phyloP scores from a whole-genome alignment of 2,888 invertebrate species.

The Melieria omissa region DNA sequence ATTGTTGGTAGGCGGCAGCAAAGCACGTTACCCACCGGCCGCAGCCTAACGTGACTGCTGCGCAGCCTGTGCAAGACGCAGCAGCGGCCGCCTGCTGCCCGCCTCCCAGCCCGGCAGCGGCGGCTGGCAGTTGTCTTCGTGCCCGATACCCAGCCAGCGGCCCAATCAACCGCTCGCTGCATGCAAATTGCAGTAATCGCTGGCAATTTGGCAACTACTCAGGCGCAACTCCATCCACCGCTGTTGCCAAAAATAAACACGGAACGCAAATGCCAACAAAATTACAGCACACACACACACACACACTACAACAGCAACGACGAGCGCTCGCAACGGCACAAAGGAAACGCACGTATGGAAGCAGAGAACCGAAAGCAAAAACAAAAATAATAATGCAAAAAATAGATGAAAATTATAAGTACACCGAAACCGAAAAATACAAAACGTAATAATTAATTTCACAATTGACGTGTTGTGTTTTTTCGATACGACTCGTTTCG shows the following conservation, averaged over 20 bases:
- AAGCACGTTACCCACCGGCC: constrained; percentile 27
- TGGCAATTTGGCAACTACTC: constrained; percentile 29
- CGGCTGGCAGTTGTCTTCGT: not conserved
- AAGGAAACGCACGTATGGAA: constrained; percentile 25
- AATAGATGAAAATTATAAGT: too few relatives aligned
- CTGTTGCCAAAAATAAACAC: constrained; percentile 23
- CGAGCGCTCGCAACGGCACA: constrained; percentile 3
- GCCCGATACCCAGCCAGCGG: not conserved
- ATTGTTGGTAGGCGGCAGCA: constrained; percentile 26
- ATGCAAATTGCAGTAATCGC: constrained; percentile 33
- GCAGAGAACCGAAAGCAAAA: constrained; percentile 5
- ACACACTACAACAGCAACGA: not conserved
- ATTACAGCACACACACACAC: not conserved
- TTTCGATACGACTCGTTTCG: too few relatives aligned
- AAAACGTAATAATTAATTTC: constrained; percentile 32
- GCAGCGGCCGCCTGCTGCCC: constrained; percentile 15
- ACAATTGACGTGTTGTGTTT: constrained; percentile 20
- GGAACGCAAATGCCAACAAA: not conserved
- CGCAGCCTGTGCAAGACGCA: not conserved
- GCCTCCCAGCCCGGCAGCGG: not conserved
- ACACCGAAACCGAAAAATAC: constrained; percentile 16
- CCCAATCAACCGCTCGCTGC: constrained; percentile 14
- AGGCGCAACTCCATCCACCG: constrained; percentile 25
- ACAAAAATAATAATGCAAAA: not conserved
- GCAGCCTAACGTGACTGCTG: constrained; percentile 28